A percentile compares a stretch with the other conserved stretches of the same genome.
phyloP scores from a whole-genome alignment of 2,888 invertebrate genomes.

The Drosophila kanekoi region DNA sequence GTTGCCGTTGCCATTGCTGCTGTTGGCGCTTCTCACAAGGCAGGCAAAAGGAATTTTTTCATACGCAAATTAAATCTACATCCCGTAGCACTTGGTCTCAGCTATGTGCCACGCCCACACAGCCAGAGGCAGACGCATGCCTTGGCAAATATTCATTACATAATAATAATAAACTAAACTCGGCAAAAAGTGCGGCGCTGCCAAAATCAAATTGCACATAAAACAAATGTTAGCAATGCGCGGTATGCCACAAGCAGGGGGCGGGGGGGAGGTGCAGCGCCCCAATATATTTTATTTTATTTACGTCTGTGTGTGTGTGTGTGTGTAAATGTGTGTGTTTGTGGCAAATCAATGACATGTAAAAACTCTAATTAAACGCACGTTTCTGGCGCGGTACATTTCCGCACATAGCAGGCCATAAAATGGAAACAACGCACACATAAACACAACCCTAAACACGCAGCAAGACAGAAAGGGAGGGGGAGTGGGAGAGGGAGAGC shows the following conservation, averaged over 20 bases:
- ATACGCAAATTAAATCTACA: constrained; percentile 77
- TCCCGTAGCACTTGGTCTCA: constrained; percentile 47
- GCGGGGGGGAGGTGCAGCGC: not conserved
- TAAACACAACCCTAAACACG: constrained; percentile 17
- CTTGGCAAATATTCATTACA: constrained; percentile 75
- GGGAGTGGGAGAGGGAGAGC: not conserved
- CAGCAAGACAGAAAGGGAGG: not conserved
- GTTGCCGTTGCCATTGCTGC: constrained; percentile 9
- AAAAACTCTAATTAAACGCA: constrained; percentile 78
- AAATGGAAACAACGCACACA: constrained; percentile 24
- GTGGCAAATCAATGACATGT: constrained; percentile 75
- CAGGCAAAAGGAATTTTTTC: constrained; percentile 70
- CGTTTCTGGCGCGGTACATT: constrained; percentile 53
- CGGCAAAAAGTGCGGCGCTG: constrained; percentile 57
- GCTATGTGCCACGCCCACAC: constrained; percentile 40
- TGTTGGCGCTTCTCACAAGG: constrained; percentile 18
- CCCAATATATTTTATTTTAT: constrained; percentile 31
- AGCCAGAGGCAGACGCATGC: constrained; percentile 26
- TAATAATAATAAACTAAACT: constrained; percentile 78
- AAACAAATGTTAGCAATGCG: constrained; percentile 48
- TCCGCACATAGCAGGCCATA: constrained; percentile 37
- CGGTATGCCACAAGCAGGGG: constrained; percentile 26
- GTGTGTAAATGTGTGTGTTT: constrained; percentile 36
- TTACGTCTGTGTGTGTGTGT: constrained; percentile 15
- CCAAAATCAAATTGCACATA: constrained; percentile 65